Percentiles rank a stretch among this genome's conserved stretches.
phyloP scores from a whole-genome alignment of 2,797 vertebrate genomes.

The Eptatretus atami region DNA sequence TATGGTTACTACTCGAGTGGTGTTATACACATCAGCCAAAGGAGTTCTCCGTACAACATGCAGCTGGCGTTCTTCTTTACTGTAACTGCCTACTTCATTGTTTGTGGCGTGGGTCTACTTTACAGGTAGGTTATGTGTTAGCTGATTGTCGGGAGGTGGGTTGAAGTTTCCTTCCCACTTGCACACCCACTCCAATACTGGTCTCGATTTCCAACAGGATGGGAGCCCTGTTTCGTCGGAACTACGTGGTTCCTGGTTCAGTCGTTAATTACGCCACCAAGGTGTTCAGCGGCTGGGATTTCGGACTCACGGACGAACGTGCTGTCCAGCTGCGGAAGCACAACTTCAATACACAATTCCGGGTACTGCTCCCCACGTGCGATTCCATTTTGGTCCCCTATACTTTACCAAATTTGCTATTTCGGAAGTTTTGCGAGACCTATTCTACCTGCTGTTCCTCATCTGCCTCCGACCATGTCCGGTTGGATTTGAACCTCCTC shows the following conservation, averaged over 20 bases:
- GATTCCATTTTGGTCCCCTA: too few species aligned
- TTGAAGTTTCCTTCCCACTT: not conserved
- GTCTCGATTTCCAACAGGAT: constrained; percentile 21
- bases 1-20: constrained; percentile 53
- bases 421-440: too few species aligned
- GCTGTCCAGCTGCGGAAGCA: constrained; percentile 42
- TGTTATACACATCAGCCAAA: constrained; percentile 11
- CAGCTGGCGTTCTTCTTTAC: constrained; percentile 79
- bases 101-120: constrained; percentile 41
- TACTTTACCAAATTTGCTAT: too few species aligned
- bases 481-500: too few species aligned
- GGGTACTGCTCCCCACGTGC: constrained; percentile 18
- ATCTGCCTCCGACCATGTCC: too few species aligned
- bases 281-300: constrained; percentile 67
- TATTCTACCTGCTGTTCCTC: too few species aligned
- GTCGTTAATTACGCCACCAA: constrained; percentile 26
- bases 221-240: constrained; percentile 34
- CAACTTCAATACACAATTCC: constrained; percentile 45
- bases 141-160: not conserved
- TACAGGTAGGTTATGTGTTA: constrained; percentile 28
- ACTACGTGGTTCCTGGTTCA: constrained; percentile 21
- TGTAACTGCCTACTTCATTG: constrained; percentile 28
- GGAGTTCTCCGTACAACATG: constrained; percentile 28
- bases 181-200: not conserved
- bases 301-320: constrained; percentile 35